phyloP scores from a whole-genome alignment of 1,140 invertebrate species.

The Pissodes strobi region DNA sequence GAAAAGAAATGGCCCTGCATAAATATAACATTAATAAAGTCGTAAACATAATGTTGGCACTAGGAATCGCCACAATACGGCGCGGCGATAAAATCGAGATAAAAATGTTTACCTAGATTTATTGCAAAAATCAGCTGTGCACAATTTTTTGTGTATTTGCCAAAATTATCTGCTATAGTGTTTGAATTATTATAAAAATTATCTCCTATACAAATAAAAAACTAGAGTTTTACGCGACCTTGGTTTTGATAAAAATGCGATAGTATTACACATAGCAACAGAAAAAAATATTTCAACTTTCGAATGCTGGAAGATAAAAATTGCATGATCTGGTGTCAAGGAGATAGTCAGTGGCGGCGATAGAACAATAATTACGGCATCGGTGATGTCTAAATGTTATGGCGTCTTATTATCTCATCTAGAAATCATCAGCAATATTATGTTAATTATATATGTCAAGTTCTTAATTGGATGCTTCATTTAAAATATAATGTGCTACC shows the following conservation, averaged over 20 bases:
- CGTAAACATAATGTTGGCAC: no score
- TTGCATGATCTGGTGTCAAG: conserved; percentile 32
- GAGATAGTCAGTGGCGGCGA: conserved; percentile 15
- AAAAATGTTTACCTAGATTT: conserved; percentile 25
- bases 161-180: conserved; percentile 28
- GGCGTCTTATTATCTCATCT: no score
- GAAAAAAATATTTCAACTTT: conserved; percentile 27
- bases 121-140: conserved; percentile 26
- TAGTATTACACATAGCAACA: conserved; percentile 31
- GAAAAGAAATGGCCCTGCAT: no score
- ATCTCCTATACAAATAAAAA: conserved; percentile 33
- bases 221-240: conserved; percentile 28
- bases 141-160: conserved; percentile 20
- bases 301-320: conserved; percentile 26
- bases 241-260: conserved; percentile 31
- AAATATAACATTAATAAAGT: no score
- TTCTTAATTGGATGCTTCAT: no score
- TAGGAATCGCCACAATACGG: neutral
- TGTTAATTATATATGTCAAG: no score
- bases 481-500: no score
- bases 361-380: no score
- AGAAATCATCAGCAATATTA: no score
- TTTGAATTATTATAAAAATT: conserved; percentile 34
- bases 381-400: no score
- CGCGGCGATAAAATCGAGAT: conserved; percentile 9